Percentiles rank a stretch among this genome's conserved stretches.
phyloP scores from a whole-genome alignment of 2,113 vertebrate species.

The Aplodontia rufa region DNA sequence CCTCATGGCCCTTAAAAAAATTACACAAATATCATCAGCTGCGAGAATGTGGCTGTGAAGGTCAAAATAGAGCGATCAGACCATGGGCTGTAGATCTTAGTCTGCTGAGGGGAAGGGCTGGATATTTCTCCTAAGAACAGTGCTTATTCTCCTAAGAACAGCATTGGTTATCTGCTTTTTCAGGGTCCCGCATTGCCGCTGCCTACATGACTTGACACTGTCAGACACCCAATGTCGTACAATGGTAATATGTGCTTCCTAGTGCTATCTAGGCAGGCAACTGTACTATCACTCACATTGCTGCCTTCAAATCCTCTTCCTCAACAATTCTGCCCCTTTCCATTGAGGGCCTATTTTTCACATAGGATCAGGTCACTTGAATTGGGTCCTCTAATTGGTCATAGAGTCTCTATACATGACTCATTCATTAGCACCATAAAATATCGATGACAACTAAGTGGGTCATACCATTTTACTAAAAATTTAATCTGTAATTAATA shows the following conservation, averaged over 20 bases:
- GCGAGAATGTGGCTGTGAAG: background rate
- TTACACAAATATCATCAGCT: background rate
- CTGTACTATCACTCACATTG: background rate
- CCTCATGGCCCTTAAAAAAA: background rate
- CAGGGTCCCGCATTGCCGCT: background rate
- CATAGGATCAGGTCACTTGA: background rate
- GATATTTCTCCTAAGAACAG: background rate
- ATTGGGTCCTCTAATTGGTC: background rate
- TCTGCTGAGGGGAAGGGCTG: too few species aligned
- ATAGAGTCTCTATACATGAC: background rate
- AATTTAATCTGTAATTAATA: background rate
- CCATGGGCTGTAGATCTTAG: rapidly evolving
- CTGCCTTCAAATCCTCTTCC: background rate
- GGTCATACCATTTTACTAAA: background rate
- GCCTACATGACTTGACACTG: background rate
- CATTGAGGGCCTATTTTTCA: background rate
- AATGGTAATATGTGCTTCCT: background rate
- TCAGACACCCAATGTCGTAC: rapidly evolving
- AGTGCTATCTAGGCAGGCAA: background rate
- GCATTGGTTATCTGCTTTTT: background rate
- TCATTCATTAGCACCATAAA: background rate
- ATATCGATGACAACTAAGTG: background rate
- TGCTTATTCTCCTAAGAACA: background rate
- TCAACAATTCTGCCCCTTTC: background rate
- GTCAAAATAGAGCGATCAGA: background rate